These are phyloP conservation scores for Philereme transversata DNA, from an alignment of 2,888 invertebrate genomes.

Conservation along the genomic window DNA sequence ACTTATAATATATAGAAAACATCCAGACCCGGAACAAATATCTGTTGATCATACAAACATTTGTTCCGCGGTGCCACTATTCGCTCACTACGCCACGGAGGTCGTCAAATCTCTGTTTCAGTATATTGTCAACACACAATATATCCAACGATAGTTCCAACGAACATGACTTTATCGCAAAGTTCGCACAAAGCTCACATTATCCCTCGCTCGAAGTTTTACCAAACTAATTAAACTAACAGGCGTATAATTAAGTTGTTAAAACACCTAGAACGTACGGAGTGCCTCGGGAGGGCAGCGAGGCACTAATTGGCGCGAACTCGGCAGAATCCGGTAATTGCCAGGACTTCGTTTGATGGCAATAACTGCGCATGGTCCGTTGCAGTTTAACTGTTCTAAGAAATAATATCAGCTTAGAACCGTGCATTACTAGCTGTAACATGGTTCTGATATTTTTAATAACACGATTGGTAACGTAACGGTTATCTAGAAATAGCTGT, in stretches of 20 bases:
- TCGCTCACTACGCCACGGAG: no score
- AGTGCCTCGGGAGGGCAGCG: constrained; percentile 13
- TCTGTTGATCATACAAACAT: no score
- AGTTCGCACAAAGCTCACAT: constrained; percentile 7
- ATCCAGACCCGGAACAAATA: no score
- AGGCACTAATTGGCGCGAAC: constrained; percentile 34
- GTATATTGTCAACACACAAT: no score
- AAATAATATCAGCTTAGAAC: neutral
- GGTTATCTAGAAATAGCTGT: neutral
- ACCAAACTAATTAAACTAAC: constrained; percentile 30
- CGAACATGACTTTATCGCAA: neutral
- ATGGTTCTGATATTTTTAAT: neutral
- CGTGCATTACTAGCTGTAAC: neutral
- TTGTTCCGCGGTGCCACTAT: no score
- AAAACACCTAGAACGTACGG: constrained; percentile 19
- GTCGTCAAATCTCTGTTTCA: no score
- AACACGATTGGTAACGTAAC: neutral
- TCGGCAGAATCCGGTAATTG: constrained; percentile 21
- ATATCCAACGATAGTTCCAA: no score
- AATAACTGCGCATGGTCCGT: constrained; percentile 7
- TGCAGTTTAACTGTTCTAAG: constrained; percentile 4
- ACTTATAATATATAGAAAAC: no score
- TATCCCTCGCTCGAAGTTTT: constrained; percentile 17
- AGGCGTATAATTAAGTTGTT: constrained; percentile 25
- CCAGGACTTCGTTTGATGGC: constrained; percentile 12